Evolutionary conservation across 1,140 invertebrate genomes (phyloP).

Genomic region (Chymomyza costata): DNA sequence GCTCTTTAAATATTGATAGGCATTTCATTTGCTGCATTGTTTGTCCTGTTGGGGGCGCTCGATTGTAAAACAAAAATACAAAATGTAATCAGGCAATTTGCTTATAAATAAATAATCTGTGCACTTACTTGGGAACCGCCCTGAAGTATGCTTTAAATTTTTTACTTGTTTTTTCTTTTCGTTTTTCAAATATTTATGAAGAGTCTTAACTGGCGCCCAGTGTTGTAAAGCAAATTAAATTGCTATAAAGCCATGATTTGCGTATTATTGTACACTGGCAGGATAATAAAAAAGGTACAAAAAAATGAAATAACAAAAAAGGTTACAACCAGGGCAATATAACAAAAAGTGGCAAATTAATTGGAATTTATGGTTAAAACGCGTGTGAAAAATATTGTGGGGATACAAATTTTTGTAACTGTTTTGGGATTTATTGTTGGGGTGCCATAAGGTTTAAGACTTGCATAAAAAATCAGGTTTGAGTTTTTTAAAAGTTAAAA

Average conservation of each 20-base stretch:
- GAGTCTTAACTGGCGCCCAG: background rate
- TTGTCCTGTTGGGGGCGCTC: background rate
- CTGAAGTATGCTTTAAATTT: conserved; percentile 13
- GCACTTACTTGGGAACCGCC: conserved; percentile 15
- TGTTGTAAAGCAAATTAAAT: conserved; percentile 42
- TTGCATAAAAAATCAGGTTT: conserved; percentile 26
- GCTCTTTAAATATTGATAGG: conserved; percentile 37
- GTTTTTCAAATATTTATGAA: conserved; percentile 47
- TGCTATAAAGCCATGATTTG: conserved; percentile 61
- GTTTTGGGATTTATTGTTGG: background rate
- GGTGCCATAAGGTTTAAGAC: conserved; percentile 16
- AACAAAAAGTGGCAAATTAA: conserved; percentile 67
- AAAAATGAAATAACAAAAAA: conserved; percentile 38
- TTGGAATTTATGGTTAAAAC: conserved; percentile 56
- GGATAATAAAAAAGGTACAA: conserved; percentile 27
- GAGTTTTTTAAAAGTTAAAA: too few species aligned
- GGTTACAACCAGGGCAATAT: conserved; percentile 32
- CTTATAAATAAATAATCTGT: conserved; percentile 45
- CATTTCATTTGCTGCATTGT: conserved; percentile 12
- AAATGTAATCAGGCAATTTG: conserved; percentile 45
- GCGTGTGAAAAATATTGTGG: conserved; percentile 38
- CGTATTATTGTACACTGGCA: conserved; percentile 29
- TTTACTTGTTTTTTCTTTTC: conserved; percentile 2
- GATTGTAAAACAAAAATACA: conserved; percentile 14
- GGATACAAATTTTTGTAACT: background rate